phyloP scores from a whole-genome alignment of 2,888 invertebrate species.

The Amphipoea lucens region DNA sequence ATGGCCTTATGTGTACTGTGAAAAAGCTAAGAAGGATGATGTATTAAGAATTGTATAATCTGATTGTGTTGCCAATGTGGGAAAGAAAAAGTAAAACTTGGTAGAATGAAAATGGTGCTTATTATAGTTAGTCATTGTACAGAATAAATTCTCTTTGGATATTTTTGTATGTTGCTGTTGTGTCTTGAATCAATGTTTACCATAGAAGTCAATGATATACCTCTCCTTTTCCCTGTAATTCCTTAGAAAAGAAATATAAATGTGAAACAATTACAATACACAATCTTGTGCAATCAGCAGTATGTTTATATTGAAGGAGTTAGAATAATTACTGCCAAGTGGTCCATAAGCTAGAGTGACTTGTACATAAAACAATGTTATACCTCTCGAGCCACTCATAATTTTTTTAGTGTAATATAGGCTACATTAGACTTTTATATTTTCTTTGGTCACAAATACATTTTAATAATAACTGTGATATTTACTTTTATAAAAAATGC shows the following conservation, averaged over 20 bases:
- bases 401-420: slow-evolving; percentile 70
- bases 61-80: slow-evolving; percentile 77
- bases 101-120: slow-evolving; percentile 89
- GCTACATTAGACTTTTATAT: slow-evolving; percentile 74
- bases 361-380: slow-evolving; percentile 63
- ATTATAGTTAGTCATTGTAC: slow-evolving; percentile 89
- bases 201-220: slow-evolving; percentile 61
- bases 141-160: slow-evolving; percentile 88
- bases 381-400: slow-evolving; percentile 77
- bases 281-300: slow-evolving; percentile 78
- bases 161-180: slow-evolving; percentile 85
- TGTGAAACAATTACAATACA: slow-evolving; percentile 26
- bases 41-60: slow-evolving; percentile 62
- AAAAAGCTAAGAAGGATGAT: slow-evolving; percentile 71
- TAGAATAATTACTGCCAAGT: slow-evolving; percentile 64
- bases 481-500: slow-evolving; percentile 89
- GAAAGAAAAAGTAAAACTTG: slow-evolving; percentile 72
- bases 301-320: slow-evolving; percentile 63
- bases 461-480: slow-evolving; percentile 90
- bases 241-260: slow-evolving; percentile 42
- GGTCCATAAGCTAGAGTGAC: slow-evolving; percentile 68
- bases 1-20: slow-evolving; percentile 79
- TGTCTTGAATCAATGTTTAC: slow-evolving; percentile 70
- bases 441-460: slow-evolving; percentile 86
- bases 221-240: slow-evolving; percentile 54